Evolutionary conservation across 2,113 vertebrate species (phyloP).

Genomic region (Stictonetta naevosa): DNA sequence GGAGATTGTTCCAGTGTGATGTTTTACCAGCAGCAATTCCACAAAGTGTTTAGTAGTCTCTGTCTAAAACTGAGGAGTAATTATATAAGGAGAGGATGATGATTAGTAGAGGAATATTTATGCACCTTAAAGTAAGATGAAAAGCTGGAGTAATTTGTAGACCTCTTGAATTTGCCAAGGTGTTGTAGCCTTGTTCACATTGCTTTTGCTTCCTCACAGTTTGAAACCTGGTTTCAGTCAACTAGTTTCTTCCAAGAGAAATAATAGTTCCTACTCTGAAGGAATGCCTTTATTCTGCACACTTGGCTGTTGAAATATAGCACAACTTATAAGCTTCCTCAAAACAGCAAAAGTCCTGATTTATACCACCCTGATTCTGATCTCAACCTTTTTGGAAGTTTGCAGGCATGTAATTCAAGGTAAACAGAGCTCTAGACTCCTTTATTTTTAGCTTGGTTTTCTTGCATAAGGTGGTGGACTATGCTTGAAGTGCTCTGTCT

Average conservation of each 20-base stretch:
- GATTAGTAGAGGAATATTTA: neutral
- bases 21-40: neutral
- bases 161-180: neutral
- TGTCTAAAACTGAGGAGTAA: neutral
- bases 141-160: neutral
- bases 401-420: rapidly evolving
- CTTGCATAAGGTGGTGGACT: neutral
- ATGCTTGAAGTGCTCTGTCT: neutral
- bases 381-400: neutral
- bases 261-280: neutral
- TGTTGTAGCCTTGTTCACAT: neutral
- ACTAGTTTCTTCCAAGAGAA: neutral
- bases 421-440: neutral
- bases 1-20: neutral
- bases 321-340: neutral
- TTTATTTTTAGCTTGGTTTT: neutral
- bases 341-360: neutral
- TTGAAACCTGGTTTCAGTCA: neutral
- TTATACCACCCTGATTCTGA: neutral
- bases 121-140: neutral
- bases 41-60: neutral
- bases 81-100: neutral
- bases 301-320: neutral
- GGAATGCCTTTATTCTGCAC: neutral
- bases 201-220: neutral